phyloP scores from a whole-genome alignment of 2,888 invertebrate species.

The Conops quadrifasciatus region DNA sequence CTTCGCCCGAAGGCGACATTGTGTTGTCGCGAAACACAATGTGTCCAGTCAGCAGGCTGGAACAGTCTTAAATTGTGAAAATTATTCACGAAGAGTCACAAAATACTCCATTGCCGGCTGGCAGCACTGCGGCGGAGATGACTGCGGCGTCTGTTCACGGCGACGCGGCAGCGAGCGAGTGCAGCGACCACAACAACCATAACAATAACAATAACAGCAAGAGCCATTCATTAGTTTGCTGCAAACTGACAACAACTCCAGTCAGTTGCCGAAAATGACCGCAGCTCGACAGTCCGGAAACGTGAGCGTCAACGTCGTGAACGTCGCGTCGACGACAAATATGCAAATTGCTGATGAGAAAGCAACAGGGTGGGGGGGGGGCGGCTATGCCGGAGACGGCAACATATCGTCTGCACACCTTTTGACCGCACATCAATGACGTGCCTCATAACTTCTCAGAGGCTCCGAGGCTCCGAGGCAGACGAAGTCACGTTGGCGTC shows the following conservation, averaged over 20 bases:
- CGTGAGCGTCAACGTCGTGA: not conserved
- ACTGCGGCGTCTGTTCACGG: too few relatives aligned
- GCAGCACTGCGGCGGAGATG: not conserved
- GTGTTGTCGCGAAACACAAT: not conserved
- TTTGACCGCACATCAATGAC: conserved; percentile 46
- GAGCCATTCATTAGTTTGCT: conserved; percentile 11
- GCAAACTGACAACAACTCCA: not conserved
- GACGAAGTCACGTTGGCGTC: not conserved
- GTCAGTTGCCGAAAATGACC: not conserved
- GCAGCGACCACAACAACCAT: not conserved
- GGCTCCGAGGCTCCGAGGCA: conserved; percentile 24
- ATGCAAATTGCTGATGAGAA: conserved; percentile 43
- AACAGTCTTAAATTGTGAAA: not conserved
- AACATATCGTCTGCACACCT: conserved; percentile 48
- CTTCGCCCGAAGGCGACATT: not conserved
- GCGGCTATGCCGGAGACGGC: conserved; percentile 39
- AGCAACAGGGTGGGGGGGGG: conserved; percentile 27
- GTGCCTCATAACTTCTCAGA: conserved; percentile 43
- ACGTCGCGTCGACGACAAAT: conserved; percentile 35
- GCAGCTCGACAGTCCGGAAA: not conserved
- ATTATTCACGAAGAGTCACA: conserved; percentile 5
- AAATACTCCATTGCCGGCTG: not conserved
- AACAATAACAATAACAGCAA: conserved; percentile 5
- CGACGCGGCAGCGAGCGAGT: not conserved
- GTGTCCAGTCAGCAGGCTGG: not conserved